Percentiles rank a stretch among this genome's conserved stretches.
These are phyloP conservation scores for Erannis defoliaria DNA, from an alignment of 2,888 invertebrate genomes.

Conservation along the genomic window DNA sequence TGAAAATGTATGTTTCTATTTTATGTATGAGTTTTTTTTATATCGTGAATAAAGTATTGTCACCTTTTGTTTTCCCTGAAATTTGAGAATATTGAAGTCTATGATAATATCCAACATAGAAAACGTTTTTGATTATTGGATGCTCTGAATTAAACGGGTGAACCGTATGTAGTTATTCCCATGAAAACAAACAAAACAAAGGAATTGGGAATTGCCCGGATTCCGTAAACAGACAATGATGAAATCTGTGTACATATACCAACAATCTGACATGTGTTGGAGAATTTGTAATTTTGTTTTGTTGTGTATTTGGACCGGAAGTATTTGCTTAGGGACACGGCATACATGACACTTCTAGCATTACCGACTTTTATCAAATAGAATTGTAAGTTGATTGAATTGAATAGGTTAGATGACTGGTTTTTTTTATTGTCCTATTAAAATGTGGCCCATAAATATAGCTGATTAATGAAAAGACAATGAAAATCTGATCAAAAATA, in stretches of 20 bases:
- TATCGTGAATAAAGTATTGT: too few relatives aligned
- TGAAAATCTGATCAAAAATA: too few relatives aligned
- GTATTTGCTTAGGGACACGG: constrained; percentile 17
- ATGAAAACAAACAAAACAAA: constrained; percentile 32
- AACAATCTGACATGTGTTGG: constrained; percentile 17
- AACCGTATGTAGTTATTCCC: constrained; percentile 9
- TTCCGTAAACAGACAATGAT: constrained; percentile 30
- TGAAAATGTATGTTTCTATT: too few relatives aligned
- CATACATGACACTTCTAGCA: background rate
- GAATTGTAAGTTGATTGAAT: too few relatives aligned
- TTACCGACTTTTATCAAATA: too few relatives aligned
- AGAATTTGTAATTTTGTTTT: constrained; percentile 33
- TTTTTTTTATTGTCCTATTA: too few relatives aligned
- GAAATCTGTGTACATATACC: constrained; percentile 17
- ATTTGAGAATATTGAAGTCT: too few relatives aligned
- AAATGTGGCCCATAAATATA: too few relatives aligned
- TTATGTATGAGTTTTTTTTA: too few relatives aligned
- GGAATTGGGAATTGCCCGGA: constrained; percentile 25
- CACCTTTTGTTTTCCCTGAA: too few relatives aligned
- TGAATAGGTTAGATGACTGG: too few relatives aligned
- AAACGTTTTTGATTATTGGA: background rate
- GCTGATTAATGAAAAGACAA: too few relatives aligned
- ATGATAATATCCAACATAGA: background rate
- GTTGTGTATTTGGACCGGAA: constrained; percentile 18
- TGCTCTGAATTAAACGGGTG: constrained; percentile 5